Conservation (phyloP, 2,113 vertebrate genomes). For the Stegastes partitus region DNA sequence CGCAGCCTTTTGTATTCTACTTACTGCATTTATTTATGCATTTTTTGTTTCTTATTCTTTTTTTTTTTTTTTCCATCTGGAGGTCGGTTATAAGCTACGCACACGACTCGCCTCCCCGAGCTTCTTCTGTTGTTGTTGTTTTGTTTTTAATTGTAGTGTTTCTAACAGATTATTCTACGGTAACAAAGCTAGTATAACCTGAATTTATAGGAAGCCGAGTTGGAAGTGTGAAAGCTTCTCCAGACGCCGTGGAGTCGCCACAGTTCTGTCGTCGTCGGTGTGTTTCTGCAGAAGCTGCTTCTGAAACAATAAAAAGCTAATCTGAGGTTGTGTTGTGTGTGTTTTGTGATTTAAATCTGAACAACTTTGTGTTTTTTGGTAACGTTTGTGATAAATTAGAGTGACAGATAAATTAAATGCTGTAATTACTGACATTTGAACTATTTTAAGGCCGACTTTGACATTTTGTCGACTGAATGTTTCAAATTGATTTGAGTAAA, state of each 20-base stretch:
- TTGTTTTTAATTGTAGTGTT: conserved; percentile 37
- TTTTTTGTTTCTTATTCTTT: conserved; percentile 16
- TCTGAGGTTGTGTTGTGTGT: conserved; percentile 12
- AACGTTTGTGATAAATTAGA: no score
- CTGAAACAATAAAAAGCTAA: conserved; percentile 56
- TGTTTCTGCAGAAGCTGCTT: conserved; percentile 39
- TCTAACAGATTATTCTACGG: conserved; percentile 68
- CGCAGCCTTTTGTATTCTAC: conserved; percentile 38
- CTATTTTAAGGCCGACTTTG: no score
- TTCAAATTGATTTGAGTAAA: no score
- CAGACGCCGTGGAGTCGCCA: conserved; percentile 13
- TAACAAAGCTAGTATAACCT: conserved; percentile 60
- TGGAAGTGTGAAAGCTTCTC: conserved; percentile 17
- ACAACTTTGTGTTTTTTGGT: no score
- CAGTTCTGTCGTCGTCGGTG: neutral
- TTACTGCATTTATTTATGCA: conserved; percentile 67
- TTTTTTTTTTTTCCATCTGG: conserved; percentile 33
- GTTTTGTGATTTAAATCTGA: conserved; percentile 13
- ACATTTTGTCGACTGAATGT: no score
- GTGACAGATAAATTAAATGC: no score
- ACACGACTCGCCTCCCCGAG: conserved; percentile 63
- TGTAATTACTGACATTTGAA: no score
- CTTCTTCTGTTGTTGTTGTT: conserved; percentile 31
- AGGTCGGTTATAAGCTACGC: conserved; percentile 78
- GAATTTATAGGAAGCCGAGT: conserved; percentile 38